phyloP scores from a whole-genome alignment of 2,888 invertebrate species.

The Malacosoma neustria region DNA sequence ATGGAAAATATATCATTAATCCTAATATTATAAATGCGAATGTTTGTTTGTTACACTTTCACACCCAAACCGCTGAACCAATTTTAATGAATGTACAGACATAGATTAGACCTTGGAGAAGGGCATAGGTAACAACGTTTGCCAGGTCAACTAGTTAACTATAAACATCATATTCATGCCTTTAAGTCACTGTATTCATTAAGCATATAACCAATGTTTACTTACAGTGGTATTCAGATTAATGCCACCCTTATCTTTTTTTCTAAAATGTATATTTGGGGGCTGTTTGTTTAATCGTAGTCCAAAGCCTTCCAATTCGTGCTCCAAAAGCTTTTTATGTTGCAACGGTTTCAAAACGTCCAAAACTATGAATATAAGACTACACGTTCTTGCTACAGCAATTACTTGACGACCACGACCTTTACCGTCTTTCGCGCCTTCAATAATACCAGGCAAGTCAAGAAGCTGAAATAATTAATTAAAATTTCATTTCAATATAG shows the following conservation, averaged over 20 bases:
- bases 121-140: no score
- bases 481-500: no score
- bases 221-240: constrained; percentile 93
- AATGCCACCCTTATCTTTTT: constrained; percentile 99
- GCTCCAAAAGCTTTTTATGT: constrained; percentile 96
- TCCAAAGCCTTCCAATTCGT: constrained; percentile 99
- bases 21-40: no score
- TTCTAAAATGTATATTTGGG: constrained; percentile 96
- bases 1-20: no score
- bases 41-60: no score
- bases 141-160: no score
- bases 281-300: constrained; percentile 96
- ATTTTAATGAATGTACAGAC: no score
- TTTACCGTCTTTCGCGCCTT: constrained; percentile 99
- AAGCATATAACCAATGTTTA: no score
- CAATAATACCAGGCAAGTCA: constrained; percentile 99
- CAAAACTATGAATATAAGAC: constrained; percentile 96
- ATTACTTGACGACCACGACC: constrained; percentile 99
- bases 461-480: constrained; percentile 87
- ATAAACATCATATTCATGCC: no score
- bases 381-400: constrained; percentile 98
- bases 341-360: constrained; percentile 98
- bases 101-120: no score
- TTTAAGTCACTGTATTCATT: no score
- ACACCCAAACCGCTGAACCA: no score